Evolutionary conservation across 2,888 invertebrate genomes (phyloP).

Genomic region (Steromphala cineraria): DNA sequence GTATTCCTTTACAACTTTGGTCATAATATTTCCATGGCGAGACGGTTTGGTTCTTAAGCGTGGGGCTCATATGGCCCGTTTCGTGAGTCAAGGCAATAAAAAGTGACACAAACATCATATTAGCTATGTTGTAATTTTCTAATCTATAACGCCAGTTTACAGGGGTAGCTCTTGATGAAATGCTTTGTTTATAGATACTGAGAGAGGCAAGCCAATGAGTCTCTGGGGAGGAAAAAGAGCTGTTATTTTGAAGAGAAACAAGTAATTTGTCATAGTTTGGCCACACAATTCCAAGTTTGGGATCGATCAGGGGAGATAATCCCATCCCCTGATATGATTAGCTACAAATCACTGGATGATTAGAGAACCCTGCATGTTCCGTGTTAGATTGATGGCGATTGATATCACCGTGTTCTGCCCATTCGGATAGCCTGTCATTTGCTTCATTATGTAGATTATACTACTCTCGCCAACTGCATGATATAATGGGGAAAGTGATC

Average conservation of each 20-base stretch:
- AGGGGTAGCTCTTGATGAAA: conserved; percentile 1
- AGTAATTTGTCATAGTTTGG: not conserved
- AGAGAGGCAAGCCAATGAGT: not conserved
- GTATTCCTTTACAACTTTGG: not conserved
- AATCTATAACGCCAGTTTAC: not conserved
- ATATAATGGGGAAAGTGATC: no score
- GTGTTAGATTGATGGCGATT: no score
- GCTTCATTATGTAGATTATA: no score
- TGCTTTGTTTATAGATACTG: not conserved
- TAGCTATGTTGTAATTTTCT: not conserved
- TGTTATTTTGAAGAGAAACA: not conserved
- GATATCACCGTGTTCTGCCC: no score
- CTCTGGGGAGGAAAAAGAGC: not conserved
- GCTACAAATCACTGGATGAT: no score
- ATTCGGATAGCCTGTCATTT: no score
- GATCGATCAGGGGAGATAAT: no score
- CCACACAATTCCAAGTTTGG: not conserved
- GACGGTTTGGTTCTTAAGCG: not conserved
- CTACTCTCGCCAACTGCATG: no score
- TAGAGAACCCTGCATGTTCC: no score
- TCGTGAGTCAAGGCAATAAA: not conserved
- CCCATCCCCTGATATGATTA: no score
- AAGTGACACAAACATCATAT: not conserved
- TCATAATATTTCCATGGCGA: not conserved
- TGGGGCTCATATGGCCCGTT: not conserved